Evolutionary conservation across 2,888 invertebrate genomes (phyloP).

Genomic region (Macropis europaea): DNA sequence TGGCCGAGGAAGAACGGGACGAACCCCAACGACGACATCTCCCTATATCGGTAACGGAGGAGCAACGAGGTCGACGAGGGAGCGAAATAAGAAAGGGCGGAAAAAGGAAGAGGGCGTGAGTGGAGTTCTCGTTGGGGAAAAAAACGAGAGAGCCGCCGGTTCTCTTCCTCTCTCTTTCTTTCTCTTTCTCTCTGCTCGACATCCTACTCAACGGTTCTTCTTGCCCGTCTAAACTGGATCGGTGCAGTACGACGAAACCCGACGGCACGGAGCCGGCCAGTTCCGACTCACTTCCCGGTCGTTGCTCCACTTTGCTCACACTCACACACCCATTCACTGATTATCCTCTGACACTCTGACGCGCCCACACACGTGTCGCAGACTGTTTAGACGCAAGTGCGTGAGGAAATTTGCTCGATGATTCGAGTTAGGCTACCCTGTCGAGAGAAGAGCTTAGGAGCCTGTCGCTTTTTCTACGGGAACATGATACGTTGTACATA

Average conservation of each 20-base stretch:
- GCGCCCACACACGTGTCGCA: neutral
- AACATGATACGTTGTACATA: too few species aligned
- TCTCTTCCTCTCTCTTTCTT: too few species aligned
- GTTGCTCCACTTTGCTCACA: slow-evolving; percentile 72
- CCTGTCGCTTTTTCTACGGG: too few species aligned
- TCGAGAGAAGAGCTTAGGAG: too few species aligned
- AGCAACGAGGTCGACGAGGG: slow-evolving; percentile 32
- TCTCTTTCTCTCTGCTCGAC: too few species aligned
- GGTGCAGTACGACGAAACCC: slow-evolving; percentile 70
- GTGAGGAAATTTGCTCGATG: slow-evolving; percentile 1
- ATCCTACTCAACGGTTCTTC: slow-evolving; percentile 26
- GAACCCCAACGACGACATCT: slow-evolving; percentile 18
- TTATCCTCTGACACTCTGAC: slow-evolving; percentile 18
- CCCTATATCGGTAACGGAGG: slow-evolving; percentile 15
- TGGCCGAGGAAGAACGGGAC: slow-evolving; percentile 8
- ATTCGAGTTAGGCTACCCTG: too few species aligned
- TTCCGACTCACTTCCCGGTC: slow-evolving; percentile 71
- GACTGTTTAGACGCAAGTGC: neutral
- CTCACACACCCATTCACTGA: slow-evolving; percentile 24
- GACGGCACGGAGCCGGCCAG: slow-evolving; percentile 73
- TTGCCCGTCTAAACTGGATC: slow-evolving; percentile 60
- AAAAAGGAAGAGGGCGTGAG: neutral
- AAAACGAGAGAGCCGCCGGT: slow-evolving; percentile 19
- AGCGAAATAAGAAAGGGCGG: slow-evolving; percentile 34
- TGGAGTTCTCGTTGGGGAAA: slow-evolving; percentile 33